Percentiles rank a stretch among this genome's conserved stretches.
These are phyloP conservation scores for Manacus vitellinus DNA, from an alignment of 2,113 vertebrate genomes.

Conservation along the genomic window DNA sequence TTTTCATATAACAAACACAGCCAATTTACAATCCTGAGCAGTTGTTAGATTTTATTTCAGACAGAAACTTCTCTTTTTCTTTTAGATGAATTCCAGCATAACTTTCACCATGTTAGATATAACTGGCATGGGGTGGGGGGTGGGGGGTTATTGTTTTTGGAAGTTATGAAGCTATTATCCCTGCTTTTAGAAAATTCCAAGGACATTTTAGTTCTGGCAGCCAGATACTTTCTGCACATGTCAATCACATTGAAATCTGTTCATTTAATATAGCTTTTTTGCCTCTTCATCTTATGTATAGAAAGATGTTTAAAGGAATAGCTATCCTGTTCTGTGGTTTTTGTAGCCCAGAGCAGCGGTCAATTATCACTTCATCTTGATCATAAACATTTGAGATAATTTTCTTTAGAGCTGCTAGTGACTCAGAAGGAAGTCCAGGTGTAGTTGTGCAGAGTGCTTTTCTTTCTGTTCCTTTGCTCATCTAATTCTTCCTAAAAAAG, in stretches of 20 bases:
- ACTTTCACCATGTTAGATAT: neutral
- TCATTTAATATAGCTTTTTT: neutral
- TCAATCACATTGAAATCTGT: neutral
- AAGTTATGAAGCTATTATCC: neutral
- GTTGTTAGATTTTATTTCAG: constrained; percentile 33
- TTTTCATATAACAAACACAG: neutral
- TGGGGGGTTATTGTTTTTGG: neutral
- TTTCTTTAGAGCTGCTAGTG: neutral
- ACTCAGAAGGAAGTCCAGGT: neutral
- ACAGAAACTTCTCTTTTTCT: neutral
- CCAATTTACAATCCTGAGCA: neutral
- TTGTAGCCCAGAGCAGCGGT: neutral
- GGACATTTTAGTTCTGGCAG: neutral
- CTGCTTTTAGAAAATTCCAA: neutral
- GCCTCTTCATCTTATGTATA: neutral
- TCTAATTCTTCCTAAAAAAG: neutral
- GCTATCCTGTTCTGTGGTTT: neutral
- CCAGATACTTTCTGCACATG: neutral
- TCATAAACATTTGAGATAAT: neutral
- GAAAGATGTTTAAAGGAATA: neutral
- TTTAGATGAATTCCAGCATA: neutral
- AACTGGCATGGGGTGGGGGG: rapidly evolving
- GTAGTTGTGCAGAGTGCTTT: neutral
- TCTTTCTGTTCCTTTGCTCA: neutral
- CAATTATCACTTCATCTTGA: neutral